Percentiles rank a stretch among this genome's conserved stretches.
Conservation (phyloP, 2,797 vertebrate genomes). For the Distichodus sexfasciatus region DNA sequence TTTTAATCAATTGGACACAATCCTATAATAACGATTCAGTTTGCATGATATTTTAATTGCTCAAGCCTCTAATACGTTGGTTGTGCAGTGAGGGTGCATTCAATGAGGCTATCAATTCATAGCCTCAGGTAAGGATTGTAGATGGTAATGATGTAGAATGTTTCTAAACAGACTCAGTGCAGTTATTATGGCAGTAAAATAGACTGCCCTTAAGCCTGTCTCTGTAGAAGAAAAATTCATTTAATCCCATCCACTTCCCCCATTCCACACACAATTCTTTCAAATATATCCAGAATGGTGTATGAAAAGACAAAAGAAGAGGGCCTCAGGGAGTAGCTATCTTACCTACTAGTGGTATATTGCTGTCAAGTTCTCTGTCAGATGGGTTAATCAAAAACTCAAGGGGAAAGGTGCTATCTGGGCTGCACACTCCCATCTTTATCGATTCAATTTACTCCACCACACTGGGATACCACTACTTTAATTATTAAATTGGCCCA, state of each 20-base stretch:
- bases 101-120: slow-evolving; percentile 45
- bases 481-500: slow-evolving; percentile 96
- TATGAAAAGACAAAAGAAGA: slow-evolving; percentile 65
- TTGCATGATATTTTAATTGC: slow-evolving; percentile 12
- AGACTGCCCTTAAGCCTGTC: slow-evolving; percentile 15
- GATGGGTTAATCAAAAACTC: slow-evolving; percentile 79
- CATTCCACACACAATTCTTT: slow-evolving; percentile 35
- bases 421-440: slow-evolving; percentile 77
- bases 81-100: background rate
- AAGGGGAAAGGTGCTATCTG: slow-evolving; percentile 79
- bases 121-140: slow-evolving; percentile 36
- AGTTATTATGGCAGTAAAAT: slow-evolving; percentile 33
- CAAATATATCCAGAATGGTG: slow-evolving; percentile 56
- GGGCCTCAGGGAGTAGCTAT: slow-evolving; percentile 51
- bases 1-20: too few relatives aligned
- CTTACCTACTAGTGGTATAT: slow-evolving; percentile 61
- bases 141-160: slow-evolving; percentile 20
- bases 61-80: background rate
- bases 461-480: slow-evolving; percentile 85
- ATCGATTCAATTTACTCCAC: slow-evolving; percentile 77
- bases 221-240: slow-evolving; percentile 1
- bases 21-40: too few relatives aligned
- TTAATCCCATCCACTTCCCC: slow-evolving; percentile 10
- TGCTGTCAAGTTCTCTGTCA: slow-evolving; percentile 72
- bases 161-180: slow-evolving; percentile 37